Evolutionary conservation across 2,888 invertebrate genomes (phyloP), one percentile per base, ranked within the genome.

Genomic region (Schizaphis graminum): DNA sequence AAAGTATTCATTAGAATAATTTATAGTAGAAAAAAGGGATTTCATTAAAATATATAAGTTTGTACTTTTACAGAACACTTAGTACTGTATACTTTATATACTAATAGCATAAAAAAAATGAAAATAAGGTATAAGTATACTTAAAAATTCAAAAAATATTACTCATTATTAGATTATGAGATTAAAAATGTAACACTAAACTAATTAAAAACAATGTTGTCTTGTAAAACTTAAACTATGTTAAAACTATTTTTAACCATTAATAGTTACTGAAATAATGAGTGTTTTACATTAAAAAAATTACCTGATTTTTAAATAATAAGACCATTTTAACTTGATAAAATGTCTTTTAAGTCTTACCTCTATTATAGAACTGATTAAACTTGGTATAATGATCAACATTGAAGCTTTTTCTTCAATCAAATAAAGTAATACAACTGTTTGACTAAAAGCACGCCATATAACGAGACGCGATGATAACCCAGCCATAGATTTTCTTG

Each of bases 371-470:
- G 98, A 97, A 93, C 98, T 98, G 95, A 99, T 97, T 35, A 98
- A 98, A 47, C 98, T 97, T 0, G 99, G 99, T 85, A 98, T 96
- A 1, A 99, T 96, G 84, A 99, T 98, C 89, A 99, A 96, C 95
- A 99, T 96, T 16, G 99, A 99, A 0, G 99, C 98, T 95, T 98
- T 97, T 96, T 99, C 98, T 95, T 99, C 99, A 95, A 98, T 95
- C 49, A 99, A 96, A 96, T 99, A 99, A 88, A 99, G 96, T 96
- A 99, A 99, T 95, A 99, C 97, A 57, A 99, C 97, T 49, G 97
- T 96, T 96, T 99, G 98, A 91, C 99, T 99, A 96, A 99, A 98
- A 3, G 98, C 98, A 93, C 99, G 97, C 99, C 99, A 99, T 77
- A 99, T 95, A 53, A 99, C 98, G 0, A 98, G 98, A 94, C 98